These are phyloP conservation scores for Polymixis lichenea DNA, from an alignment of 2,888 invertebrate species.

Conservation along the genomic window DNA sequence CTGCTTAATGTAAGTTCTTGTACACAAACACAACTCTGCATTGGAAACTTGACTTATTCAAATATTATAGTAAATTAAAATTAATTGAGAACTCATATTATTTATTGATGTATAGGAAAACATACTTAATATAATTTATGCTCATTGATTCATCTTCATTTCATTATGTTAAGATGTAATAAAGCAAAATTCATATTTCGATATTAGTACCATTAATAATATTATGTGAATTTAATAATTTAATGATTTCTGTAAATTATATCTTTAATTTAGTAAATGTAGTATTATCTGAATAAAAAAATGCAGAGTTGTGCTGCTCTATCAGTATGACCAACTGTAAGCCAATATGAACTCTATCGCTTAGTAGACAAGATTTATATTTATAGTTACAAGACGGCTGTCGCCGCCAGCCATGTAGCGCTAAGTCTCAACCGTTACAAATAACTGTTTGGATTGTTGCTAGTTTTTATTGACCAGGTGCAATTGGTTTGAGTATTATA, in stretches of 20 bases:
- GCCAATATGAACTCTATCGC: constrained; percentile 66
- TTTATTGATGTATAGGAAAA: constrained; percentile 33
- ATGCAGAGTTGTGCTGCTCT: constrained; percentile 51
- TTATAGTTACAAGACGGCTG: constrained; percentile 55
- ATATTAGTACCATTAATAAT: constrained; percentile 11
- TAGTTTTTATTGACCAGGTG: constrained; percentile 65
- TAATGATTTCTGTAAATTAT: constrained; percentile 24
- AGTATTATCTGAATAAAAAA: constrained; percentile 8
- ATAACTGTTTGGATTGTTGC: constrained; percentile 70
- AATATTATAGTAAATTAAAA: constrained; percentile 7
- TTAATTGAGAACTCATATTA: constrained; percentile 18
- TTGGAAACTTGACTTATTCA: constrained; percentile 1
- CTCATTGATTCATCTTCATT: constrained; percentile 48
- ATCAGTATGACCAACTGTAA: constrained; percentile 65
- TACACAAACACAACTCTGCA: constrained; percentile 48
- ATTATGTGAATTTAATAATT: constrained; percentile 12
- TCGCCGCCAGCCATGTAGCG: constrained; percentile 69
- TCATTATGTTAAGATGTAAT: constrained; percentile 42
- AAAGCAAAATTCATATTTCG: constrained; percentile 18
- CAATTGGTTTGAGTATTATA: constrained; percentile 49
- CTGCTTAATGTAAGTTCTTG: constrained; percentile 39
- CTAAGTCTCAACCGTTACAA: constrained; percentile 71
- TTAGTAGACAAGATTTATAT: constrained; percentile 59
- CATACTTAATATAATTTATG: constrained; percentile 34
- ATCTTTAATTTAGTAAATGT: constrained; percentile 15